Base-by-base conservation (phyloP, 2,797 vertebrate species). In the Acipenser transmontanus region DNA sequence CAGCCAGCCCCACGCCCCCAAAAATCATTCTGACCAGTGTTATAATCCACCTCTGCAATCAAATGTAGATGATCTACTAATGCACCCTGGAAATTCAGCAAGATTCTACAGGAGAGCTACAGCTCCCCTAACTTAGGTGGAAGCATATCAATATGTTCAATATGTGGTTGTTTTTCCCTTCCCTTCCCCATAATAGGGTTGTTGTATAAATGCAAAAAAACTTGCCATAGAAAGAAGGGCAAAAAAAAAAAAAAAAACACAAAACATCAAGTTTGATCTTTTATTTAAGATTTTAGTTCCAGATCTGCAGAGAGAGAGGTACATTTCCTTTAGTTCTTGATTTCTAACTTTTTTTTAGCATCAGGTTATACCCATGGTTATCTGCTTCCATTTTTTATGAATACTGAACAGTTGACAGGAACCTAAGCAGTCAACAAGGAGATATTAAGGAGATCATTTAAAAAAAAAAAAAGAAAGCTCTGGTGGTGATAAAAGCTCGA, bases 211-310 rank as follows among this genome's bases (percentile, higher is more conserved):
- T 34, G 34, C 34, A 34, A 34, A 34, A 34, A 34, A 34, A 34
- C 34, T 34, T 34, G 64, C 61, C 48, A 20, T 59, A 60, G 59
- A 20, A 34, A 65, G 52, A 7, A 47, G 12, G 59, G 50, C 13
- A 66, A 59, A 66, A 59, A 8, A 12, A 47, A 69, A 59, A 67
- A 68, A 49, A 70, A 20, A 57, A 60, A 64, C 64, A 71, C 9
- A 57, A 61, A n/a, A 57, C 51, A 90, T 88, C 92, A 90, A 95
- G 90, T 95, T 95, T 92, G 94, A 84, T 91, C 89, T 95, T 98
- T 99, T 98, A 98, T 98, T 98, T 94, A 96, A 93, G 92, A 93
- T 96, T 97, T 91, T 95, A 90, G 92, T 95, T 96, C 92, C 95
- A 95, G 95, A 94, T 95, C 93, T 95, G 95, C 92, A 98, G 95